These are phyloP conservation scores for Marisa cornuarietis DNA, from an alignment of 1,140 invertebrate species.

Conservation along the genomic window DNA sequence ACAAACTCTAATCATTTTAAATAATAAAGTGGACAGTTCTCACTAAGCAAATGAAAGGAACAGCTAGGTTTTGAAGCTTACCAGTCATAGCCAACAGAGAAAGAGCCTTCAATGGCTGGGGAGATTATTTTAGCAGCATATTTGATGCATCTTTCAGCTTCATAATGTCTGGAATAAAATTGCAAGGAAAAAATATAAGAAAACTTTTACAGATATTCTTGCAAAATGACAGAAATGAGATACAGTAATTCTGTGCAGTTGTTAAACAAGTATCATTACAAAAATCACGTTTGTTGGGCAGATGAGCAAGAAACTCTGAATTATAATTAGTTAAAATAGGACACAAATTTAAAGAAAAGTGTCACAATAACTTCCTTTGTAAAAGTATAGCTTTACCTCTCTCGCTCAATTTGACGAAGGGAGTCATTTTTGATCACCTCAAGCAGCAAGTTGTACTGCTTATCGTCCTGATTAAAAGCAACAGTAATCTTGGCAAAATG, in stretches of 20 bases:
- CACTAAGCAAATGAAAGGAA: not conserved
- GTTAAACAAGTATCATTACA: no score
- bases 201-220: no score
- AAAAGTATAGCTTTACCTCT: conserved; percentile 65
- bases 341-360: no score
- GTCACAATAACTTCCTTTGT: no score
- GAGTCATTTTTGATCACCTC: conserved; percentile 84
- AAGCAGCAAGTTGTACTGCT: conserved; percentile 76
- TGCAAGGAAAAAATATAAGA: not conserved
- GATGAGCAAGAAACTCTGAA: no score
- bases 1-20: not conserved
- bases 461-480: conserved; percentile 73
- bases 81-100: conserved; percentile 78
- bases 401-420: conserved; percentile 79
- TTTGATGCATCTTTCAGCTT: conserved; percentile 86
- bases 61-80: conserved; percentile 31
- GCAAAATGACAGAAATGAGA: no score
- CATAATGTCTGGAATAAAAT: conserved; percentile 69
- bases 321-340: no score
- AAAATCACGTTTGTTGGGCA: no score
- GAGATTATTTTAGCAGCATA: conserved; percentile 93
- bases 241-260: no score
- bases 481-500: not conserved
- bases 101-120: conserved; percentile 81
- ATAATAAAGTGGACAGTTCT: not conserved